phyloP scores from a whole-genome alignment of 2,797 vertebrate species.

The Argentina silus region DNA sequence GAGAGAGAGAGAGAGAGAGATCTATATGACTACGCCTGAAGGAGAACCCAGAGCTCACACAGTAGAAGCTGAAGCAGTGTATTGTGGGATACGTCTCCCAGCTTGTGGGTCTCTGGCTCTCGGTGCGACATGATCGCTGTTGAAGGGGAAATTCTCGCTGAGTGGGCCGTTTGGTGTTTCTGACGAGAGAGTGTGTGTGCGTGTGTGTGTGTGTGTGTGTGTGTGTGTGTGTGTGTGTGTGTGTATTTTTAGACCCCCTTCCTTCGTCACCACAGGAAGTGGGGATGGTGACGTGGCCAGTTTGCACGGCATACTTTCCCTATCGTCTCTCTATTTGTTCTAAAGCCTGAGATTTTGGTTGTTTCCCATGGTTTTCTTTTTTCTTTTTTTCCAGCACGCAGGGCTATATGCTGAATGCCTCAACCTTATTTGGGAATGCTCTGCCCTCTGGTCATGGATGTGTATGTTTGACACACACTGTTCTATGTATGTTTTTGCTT shows the following conservation, averaged over 20 bases:
- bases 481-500: constrained; percentile 1
- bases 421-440: constrained; percentile 42
- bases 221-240: constrained; percentile 47
- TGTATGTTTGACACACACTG: constrained; percentile 15
- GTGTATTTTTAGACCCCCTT: constrained; percentile 52
- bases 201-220: constrained; percentile 6
- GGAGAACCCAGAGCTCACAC: constrained; percentile 19
- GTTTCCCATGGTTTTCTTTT: constrained; percentile 40
- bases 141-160: constrained; percentile 67
- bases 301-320: constrained; percentile 37
- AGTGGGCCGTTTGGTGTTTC: constrained; percentile 50
- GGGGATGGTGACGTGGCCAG: constrained; percentile 47
- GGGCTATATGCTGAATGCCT: constrained; percentile 29
- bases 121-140: constrained; percentile 43
- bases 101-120: constrained; percentile 30
- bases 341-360: constrained; percentile 15
- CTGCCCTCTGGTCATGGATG: constrained; percentile 2
- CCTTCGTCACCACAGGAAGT: constrained; percentile 57
- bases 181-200: constrained; percentile 47
- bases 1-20: not conserved
- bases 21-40: constrained; percentile 4
- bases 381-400: not conserved
- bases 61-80: constrained; percentile 39
- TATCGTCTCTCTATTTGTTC: constrained; percentile 24
- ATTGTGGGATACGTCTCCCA: constrained; percentile 55